Evolutionary conservation across 1,140 invertebrate genomes (phyloP), one percentile per base, ranked within the genome.

Genomic region (Ceratitis capitata): DNA sequence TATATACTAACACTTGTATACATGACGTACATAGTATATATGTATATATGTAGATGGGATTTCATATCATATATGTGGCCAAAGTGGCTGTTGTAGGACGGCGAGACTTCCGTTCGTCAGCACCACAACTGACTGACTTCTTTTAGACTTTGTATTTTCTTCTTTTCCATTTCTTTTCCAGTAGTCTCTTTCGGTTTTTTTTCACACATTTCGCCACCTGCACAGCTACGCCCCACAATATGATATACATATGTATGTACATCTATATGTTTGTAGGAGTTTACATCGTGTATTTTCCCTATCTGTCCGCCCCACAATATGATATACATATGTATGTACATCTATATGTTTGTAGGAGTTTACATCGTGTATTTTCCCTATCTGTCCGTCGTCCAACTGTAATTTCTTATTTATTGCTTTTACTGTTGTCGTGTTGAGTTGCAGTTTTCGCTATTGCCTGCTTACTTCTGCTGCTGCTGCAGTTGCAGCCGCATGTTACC

Each of bases 381-480:
- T 78, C 45, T 78, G 69, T 45, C 32, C 45, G 69, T 26, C 69
- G 39, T 39, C 9, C 69, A 78, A 78, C 39, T 23, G 69, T 78
- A 78, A 78, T 78, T 78, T 78, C 39, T 42, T 78, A 78, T 78
- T 78, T 78, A 78, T 78, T 45, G n/a, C 69, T 45, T n/a, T 45
- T 78, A 45, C 39, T 42, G 3, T 6, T 32, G 64, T 2, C 19
- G 35, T 9, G 64, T 69, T 69, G 14, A 39, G 35, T 14, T 35
- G 29, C 35, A 6, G 35, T n/a, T n/a, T n/a, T n/a, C n/a, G n/a
- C n/a, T n/a, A n/a, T 56, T 56, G 69, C 19, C 45, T 5, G 45
- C 45, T n/a, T 14, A 9, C 69, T 42, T n/a, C 69, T 78, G 69
- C 56, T 29, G 23, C n/a, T 47, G 19, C 39, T 78, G 69, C 42